Evolutionary conservation across 2,113 vertebrate species (phyloP).

Genomic region (Diglossa brunneiventris): DNA sequence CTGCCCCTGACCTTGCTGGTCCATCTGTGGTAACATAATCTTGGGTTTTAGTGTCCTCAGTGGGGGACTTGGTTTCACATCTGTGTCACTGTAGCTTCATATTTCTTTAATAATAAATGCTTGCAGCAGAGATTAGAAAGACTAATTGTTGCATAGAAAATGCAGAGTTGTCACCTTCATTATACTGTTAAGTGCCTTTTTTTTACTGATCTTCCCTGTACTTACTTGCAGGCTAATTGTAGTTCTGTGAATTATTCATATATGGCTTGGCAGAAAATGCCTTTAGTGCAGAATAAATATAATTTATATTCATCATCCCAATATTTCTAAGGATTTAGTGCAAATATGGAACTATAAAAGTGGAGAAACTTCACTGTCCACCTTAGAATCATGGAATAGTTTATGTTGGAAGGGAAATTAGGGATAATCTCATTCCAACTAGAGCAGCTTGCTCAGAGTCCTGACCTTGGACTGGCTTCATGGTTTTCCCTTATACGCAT

Average conservation of each 20-base stretch:
- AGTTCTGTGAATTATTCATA: conserved; percentile 5
- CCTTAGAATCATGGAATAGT: not conserved
- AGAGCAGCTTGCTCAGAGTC: not conserved
- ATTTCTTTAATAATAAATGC: conserved; percentile 33
- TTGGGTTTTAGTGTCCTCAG: not conserved
- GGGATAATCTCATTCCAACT: not conserved
- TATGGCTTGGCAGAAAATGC: not conserved
- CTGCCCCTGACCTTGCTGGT: not conserved
- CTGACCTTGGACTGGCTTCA: not conserved
- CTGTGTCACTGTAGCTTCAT: not conserved
- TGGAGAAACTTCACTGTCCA: not conserved
- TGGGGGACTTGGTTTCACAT: not conserved
- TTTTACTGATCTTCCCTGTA: not conserved
- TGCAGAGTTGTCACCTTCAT: not conserved
- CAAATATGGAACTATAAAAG: not conserved
- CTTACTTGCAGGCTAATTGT: not conserved
- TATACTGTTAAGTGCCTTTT: not conserved
- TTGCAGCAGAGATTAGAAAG: not conserved
- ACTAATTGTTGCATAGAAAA: not conserved
- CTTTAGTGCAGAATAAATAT: not conserved
- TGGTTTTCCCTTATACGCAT: accelerated
- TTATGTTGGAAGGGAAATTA: not conserved
- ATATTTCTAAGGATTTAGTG: not conserved
- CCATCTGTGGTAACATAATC: not conserved
- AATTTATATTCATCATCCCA: not conserved